Conservation (phyloP, 2,888 invertebrate species). For the Polydrusus pterygomalis region DNA sequence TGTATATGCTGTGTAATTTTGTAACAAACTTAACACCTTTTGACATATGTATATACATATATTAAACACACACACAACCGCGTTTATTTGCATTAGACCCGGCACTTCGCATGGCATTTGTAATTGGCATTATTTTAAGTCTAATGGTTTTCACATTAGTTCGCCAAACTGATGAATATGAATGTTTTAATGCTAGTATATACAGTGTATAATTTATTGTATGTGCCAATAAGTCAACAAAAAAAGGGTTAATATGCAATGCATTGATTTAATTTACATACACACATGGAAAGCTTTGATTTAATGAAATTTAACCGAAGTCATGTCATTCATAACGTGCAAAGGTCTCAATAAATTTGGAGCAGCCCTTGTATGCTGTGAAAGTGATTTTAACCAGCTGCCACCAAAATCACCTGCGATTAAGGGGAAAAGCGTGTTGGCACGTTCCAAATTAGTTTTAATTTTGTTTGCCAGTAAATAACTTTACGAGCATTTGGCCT, state of each 20-base stretch:
- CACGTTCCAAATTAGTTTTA: slow-evolving; percentile 40
- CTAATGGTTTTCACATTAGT: slow-evolving; percentile 55
- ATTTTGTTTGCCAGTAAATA: slow-evolving; percentile 38
- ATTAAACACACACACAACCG: slow-evolving; percentile 40
- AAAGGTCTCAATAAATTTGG: neutral
- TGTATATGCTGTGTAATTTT: slow-evolving; percentile 25
- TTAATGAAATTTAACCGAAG: too few relatives aligned
- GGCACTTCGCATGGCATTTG: slow-evolving; percentile 48
- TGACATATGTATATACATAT: slow-evolving; percentile 47
- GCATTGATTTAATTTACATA: neutral
- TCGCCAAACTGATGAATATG: slow-evolving; percentile 54
- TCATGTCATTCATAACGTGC: too few relatives aligned
- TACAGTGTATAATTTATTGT: slow-evolving; percentile 25
- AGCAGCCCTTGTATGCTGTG: slow-evolving; percentile 5
- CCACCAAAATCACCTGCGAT: slow-evolving; percentile 38
- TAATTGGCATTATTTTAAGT: slow-evolving; percentile 54
- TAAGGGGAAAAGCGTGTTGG: slow-evolving; percentile 30
- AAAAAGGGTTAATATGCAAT: slow-evolving; percentile 1
- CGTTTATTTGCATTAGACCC: slow-evolving; percentile 52
- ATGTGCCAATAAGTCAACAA: slow-evolving; percentile 16
- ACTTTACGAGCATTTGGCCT: slow-evolving; percentile 8
- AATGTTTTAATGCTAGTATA: slow-evolving; percentile 41
- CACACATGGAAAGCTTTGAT: too few relatives aligned
- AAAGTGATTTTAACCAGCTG: slow-evolving; percentile 35
- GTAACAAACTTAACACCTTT: slow-evolving; percentile 39